Evolutionary conservation across 2,113 vertebrate species (phyloP).

Genomic region (Parotia lawesii): DNA sequence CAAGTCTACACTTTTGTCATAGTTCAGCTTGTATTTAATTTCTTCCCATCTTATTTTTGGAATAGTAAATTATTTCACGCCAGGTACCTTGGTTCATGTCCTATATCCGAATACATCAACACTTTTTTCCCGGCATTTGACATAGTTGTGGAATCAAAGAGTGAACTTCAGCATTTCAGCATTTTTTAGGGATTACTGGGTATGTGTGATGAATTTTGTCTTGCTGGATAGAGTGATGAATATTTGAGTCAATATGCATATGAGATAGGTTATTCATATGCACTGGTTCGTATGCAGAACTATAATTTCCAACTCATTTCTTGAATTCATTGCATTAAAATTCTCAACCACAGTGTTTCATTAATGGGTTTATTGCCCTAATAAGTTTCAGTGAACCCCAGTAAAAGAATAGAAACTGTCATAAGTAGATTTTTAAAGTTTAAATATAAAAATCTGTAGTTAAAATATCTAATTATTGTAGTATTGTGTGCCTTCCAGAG

Average conservation of each 20-base stretch:
- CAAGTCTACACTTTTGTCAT: neutral
- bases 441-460: neutral
- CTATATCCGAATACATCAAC: neutral
- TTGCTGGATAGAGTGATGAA: neutral
- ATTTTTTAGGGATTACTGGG: neutral
- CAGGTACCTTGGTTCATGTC: neutral
- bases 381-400: neutral
- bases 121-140: neutral
- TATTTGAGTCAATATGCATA: neutral
- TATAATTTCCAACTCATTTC: neutral
- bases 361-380: conserved; percentile 20
- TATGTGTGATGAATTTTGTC: neutral
- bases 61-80: neutral
- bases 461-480: neutral
- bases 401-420: neutral
- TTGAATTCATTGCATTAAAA: conserved; percentile 2
- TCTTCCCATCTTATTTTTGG: neutral
- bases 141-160: neutral
- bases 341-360: neutral
- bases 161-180: neutral
- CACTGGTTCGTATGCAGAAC: neutral
- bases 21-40: neutral
- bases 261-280: neutral
- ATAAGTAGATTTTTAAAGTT: neutral
- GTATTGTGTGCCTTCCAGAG: neutral